phyloP scores from a whole-genome alignment of 2,113 vertebrate species.

The Solenodon paradoxus region DNA sequence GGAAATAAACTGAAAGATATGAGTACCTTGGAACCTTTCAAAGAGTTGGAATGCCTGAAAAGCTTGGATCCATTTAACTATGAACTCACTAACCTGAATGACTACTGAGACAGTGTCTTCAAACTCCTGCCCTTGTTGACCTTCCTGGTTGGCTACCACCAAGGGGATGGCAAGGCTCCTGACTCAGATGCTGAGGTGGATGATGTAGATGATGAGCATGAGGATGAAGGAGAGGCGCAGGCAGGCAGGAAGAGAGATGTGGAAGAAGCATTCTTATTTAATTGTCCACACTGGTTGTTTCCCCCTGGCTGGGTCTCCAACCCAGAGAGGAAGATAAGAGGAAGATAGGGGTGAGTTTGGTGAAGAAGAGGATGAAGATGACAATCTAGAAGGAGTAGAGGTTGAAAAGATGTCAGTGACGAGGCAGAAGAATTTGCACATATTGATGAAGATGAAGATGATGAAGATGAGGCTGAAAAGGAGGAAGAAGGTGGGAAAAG shows the following conservation, averaged over 20 bases:
- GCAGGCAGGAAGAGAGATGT: no score
- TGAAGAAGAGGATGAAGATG: conserved; percentile 84
- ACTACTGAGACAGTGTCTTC: conserved; percentile 94
- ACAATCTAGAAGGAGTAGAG: conserved; percentile 88
- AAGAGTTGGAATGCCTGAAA: conserved; percentile 93
- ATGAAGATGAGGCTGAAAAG: conserved; percentile 87
- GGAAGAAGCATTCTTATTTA: no score
- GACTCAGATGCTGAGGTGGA: conserved; percentile 92
- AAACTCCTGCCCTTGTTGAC: conserved; percentile 92
- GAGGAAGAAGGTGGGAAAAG: conserved; percentile 85
- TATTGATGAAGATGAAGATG: conserved; percentile 84
- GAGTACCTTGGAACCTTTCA: conserved; percentile 64
- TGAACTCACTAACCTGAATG: conserved; percentile 93
- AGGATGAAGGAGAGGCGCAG: conserved; percentile 86
- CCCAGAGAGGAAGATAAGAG: conserved; percentile 89
- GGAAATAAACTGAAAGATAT: no score
- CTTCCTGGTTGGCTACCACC: conserved; percentile 92
- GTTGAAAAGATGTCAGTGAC: conserved; percentile 91
- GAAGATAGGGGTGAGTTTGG: conserved; percentile 90
- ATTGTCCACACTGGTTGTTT: no score
- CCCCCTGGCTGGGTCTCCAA: no score
- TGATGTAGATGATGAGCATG: conserved; percentile 89
- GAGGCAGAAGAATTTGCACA: conserved; percentile 90
- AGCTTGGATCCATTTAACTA: conserved; percentile 95
- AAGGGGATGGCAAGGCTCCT: conserved; percentile 89